Conservation (phyloP, 2,888 invertebrate species). For the Chrysomela aeneicollis region DNA sequence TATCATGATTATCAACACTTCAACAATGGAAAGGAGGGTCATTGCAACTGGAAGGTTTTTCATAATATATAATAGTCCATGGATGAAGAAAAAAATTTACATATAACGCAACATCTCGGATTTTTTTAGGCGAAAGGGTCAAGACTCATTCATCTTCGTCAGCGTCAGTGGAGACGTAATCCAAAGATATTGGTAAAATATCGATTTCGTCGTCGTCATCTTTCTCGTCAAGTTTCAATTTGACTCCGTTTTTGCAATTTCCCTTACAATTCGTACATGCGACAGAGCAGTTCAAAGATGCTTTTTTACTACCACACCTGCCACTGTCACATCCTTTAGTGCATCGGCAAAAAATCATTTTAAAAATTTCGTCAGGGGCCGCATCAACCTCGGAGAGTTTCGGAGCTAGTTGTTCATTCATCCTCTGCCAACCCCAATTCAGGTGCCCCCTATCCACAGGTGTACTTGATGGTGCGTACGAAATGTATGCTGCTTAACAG, state of each 20-base stretch:
- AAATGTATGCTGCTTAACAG: no score
- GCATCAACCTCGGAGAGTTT: neutral
- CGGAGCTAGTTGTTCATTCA: neutral
- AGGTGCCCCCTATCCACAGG: neutral
- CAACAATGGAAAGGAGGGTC: no score
- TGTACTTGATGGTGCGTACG: neutral
- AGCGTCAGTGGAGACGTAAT: neutral
- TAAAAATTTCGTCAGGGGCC: neutral
- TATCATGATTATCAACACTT: no score
- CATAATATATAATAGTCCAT: no score
- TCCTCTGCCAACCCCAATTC: neutral
- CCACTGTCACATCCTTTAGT: no score
- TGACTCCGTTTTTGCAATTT: neutral
- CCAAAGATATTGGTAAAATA: neutral
- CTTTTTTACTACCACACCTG: neutral
- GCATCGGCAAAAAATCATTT: neutral
- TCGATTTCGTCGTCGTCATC: neutral
- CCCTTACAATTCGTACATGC: neutral
- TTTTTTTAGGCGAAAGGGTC: no score
- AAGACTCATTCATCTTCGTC: neutral
- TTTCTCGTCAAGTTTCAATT: no score
- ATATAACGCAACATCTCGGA: no score
- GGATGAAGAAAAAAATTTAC: no score
- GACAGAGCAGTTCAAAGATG: neutral
- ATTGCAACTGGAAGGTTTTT: no score